Base-by-base conservation (phyloP, 2,888 invertebrate genomes). In the Drosophila atroscutellata region DNA sequence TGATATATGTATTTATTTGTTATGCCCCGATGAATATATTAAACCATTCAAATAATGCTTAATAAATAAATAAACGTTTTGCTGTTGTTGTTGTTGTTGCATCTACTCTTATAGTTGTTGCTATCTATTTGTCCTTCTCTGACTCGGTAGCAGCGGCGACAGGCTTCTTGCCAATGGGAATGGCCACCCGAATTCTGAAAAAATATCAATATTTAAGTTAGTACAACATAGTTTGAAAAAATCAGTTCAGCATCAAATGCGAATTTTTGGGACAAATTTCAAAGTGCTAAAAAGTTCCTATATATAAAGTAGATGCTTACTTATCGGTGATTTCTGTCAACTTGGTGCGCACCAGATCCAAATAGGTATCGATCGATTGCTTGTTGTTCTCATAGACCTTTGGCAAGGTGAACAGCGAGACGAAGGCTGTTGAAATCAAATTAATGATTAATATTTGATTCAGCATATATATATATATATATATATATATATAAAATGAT, bases 371-470 rank as follows among this genome's bases (percentile, higher is more conserved):
- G 91, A 98, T 97, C 93, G 97, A 97, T 93, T 96, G 95, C 94
- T 98, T 97, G 95, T 98, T 98, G 94, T 97, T 96, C 94, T 98
- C 98, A 93, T 98, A 98, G 75, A 99, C 97, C 94, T 99, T 99
- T 77, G 99, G 99, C 94, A 99, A 94, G 86, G 98, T 97, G 95
- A 99, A 99, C 87, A 98, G 94, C 86, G 97, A 97, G 91, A 99
- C 96, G 94, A 98, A 97, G 88, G 96, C 98, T 98, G n/a, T 45
- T 5, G 28, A 18, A 94, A 30, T 3, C 24, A 13, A 94, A 94
- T 78, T 39, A 28, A 26, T 0, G 50, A 0, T 36, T 9, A 32
- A 65, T 37, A 66, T 30, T 30, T 24, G 8, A 79, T 76, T 26
- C 1, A 24, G 11, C n/a, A 30, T 9, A 26, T 37, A 28, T 4